A percentile compares a stretch with the other conserved stretches of the same genome.
Evolutionary conservation across 2,888 invertebrate species (phyloP).

Genomic region (Eristalinus aeneus): DNA sequence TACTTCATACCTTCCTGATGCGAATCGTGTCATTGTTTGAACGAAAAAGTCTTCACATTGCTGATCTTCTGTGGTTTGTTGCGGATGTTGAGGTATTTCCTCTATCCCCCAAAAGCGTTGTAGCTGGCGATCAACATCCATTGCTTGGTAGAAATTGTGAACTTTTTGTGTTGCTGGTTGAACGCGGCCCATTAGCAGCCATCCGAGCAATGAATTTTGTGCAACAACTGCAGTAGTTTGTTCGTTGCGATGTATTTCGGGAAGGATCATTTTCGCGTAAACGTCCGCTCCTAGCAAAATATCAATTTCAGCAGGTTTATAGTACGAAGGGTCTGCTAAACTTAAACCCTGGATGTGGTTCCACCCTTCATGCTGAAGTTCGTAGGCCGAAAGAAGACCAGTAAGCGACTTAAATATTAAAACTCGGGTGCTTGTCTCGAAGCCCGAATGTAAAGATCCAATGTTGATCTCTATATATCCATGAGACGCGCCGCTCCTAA

Average conservation of each 20-base stretch:
- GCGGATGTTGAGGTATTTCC: not conserved
- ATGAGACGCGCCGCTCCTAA: constrained; percentile 14
- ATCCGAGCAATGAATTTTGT: not conserved
- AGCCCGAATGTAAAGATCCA: not conserved
- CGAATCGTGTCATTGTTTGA: not conserved
- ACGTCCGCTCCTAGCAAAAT: not conserved
- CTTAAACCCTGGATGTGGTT: not conserved
- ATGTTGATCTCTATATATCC: not conserved
- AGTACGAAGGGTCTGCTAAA: not conserved
- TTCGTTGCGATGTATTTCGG: not conserved
- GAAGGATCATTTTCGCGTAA: not conserved
- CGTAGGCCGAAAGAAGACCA: constrained; percentile 12
- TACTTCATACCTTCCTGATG: constrained; percentile 22
- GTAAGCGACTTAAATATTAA: not conserved
- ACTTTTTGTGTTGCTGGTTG: not conserved
- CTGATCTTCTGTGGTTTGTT: constrained; percentile 4
- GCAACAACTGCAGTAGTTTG: not conserved
- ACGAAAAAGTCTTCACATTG: constrained; percentile 30
- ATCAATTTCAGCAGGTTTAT: not conserved
- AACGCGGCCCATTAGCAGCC: not conserved
- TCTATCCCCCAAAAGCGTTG: constrained; percentile 39
- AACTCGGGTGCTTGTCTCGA: not conserved
- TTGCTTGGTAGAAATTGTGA: not conserved
- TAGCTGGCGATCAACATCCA: not conserved
- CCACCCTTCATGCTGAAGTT: not conserved